These are phyloP conservation scores for Lophura nycthemera DNA, from an alignment of 2,113 vertebrate genomes.

Conservation along the genomic window DNA sequence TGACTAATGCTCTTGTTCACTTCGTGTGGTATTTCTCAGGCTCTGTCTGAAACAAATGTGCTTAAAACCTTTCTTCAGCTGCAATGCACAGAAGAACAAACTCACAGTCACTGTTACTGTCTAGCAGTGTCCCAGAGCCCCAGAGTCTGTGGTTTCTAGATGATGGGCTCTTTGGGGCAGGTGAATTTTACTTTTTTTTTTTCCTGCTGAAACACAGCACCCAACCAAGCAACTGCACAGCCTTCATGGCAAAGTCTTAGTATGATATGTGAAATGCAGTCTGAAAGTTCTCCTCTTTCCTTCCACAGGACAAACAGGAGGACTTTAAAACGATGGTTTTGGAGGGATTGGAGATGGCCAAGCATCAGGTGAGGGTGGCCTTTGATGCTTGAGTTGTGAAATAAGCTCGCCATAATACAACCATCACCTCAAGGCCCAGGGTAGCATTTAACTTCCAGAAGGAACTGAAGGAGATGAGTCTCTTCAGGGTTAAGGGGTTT, in stretches of 20 bases:
- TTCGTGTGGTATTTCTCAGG: background rate
- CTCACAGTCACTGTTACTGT: background rate
- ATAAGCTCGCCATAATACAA: slow-evolving; percentile 45
- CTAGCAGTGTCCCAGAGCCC: background rate
- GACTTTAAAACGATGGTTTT: slow-evolving; percentile 82
- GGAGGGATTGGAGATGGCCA: slow-evolving; percentile 82
- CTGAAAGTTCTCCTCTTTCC: slow-evolving; percentile 82
- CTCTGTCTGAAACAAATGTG: background rate
- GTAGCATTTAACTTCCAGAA: slow-evolving; percentile 41
- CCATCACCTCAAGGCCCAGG: slow-evolving; percentile 44
- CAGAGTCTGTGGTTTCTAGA: background rate
- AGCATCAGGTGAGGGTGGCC: slow-evolving; percentile 82
- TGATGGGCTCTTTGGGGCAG: background rate
- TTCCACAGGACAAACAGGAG: slow-evolving; percentile 82
- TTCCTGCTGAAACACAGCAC: background rate
- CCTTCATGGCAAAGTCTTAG: slow-evolving; percentile 69
- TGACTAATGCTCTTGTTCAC: background rate
- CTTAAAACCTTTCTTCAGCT: background rate
- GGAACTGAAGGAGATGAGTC: slow-evolving; percentile 25
- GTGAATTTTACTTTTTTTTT: background rate
- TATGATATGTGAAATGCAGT: slow-evolving; percentile 67
- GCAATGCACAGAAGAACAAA: background rate
- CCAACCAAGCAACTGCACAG: slow-evolving; percentile 47
- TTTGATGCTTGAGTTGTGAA: slow-evolving; percentile 77
- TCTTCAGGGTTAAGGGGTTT: background rate